Evolutionary conservation across 92 coral and sea anemone genomes (phyloP).

Genomic region (Zoanthus sansibaricus): DNA sequence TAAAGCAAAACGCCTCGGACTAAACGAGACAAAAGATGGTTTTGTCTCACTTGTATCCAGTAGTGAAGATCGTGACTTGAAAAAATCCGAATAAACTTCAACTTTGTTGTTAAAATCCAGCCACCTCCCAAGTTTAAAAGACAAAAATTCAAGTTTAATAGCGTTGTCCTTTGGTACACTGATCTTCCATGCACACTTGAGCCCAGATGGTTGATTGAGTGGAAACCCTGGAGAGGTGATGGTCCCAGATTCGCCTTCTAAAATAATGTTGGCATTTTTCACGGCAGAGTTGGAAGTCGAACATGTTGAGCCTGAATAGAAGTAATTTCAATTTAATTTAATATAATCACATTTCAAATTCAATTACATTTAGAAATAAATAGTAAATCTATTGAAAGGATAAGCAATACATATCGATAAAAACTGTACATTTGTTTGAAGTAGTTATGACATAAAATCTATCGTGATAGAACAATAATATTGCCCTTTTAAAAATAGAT

Average conservation of each 20-base stretch:
- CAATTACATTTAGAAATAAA: no score
- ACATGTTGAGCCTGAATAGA: constrained; percentile 5
- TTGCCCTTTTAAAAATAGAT: not conserved
- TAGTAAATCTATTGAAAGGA: not conserved
- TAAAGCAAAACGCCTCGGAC: constrained; percentile 4
- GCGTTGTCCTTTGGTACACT: constrained; percentile 25
- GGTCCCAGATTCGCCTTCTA: constrained; percentile 8
- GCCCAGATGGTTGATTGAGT: not conserved
- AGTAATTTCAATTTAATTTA: no score
- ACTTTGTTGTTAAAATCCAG: not conserved
- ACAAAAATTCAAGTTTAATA: constrained; percentile 12
- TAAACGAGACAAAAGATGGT: constrained; percentile 24
- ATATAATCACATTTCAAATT: no score
- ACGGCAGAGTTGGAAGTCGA: constrained; percentile 26
- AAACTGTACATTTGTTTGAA: not conserved
- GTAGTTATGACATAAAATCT: not conserved
- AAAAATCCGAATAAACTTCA: not conserved
- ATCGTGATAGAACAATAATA: not conserved
- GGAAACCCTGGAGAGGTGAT: constrained; percentile 44
- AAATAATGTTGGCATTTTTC: constrained; percentile 9
- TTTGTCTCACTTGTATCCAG: not conserved
- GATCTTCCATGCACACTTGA: constrained; percentile 34
- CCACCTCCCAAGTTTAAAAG: not conserved
- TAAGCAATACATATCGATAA: not conserved
- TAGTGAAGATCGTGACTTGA: not conserved